Evolutionary conservation across 2,797 vertebrate species (phyloP).

Genomic region (Eulemur mongoz): DNA sequence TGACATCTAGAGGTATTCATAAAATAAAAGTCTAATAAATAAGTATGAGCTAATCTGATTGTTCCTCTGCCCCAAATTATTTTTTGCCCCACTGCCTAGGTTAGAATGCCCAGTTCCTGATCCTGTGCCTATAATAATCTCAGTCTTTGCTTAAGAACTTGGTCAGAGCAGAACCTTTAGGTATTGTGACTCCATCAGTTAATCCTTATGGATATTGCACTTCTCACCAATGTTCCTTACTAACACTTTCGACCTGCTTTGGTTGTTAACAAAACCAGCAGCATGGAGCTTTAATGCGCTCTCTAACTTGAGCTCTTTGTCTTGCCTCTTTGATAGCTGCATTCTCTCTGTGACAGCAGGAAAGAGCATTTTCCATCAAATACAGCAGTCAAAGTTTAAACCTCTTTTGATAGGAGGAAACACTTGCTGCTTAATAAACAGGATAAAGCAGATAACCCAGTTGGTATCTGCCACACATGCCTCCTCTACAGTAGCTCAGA

Average conservation of each 20-base stretch:
- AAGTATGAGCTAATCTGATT: not conserved
- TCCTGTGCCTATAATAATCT: not conserved
- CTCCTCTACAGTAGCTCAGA: not conserved
- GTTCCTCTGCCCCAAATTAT: not conserved
- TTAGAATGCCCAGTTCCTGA: not conserved
- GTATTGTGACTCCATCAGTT: not conserved
- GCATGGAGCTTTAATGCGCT: not conserved
- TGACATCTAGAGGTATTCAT: not conserved
- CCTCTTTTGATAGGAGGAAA: not conserved
- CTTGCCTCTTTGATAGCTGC: not conserved
- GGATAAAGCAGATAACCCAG: not conserved
- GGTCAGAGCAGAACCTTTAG: not conserved
- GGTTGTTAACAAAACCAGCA: not conserved
- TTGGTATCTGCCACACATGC: not conserved
- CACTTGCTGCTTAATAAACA: not conserved
- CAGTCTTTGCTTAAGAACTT: not conserved
- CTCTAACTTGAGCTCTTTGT: not conserved
- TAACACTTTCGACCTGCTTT: not conserved
- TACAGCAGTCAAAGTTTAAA: not conserved
- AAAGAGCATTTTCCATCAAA: not conserved
- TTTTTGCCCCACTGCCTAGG: not conserved
- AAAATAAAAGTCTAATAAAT: not conserved
- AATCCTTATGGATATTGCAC: not conserved
- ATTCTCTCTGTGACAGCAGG: not conserved
- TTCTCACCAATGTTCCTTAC: not conserved